Evolutionary conservation across 2,113 vertebrate species (phyloP).

Genomic region (Mustelus asterias): DNA sequence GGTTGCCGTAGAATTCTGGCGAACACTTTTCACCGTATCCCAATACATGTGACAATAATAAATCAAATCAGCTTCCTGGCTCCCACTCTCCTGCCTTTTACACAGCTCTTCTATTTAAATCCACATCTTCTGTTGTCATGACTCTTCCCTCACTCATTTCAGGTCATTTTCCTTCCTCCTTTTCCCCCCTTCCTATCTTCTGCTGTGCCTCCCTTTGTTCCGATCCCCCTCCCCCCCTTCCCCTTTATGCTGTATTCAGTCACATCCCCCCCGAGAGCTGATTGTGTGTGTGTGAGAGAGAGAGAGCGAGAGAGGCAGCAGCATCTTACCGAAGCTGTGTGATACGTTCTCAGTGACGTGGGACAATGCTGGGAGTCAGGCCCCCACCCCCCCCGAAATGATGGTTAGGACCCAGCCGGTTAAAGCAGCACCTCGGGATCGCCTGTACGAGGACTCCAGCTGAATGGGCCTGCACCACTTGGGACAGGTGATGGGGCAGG

Average conservation of each 20-base stretch:
- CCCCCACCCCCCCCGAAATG: not conserved
- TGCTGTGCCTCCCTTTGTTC: conserved; percentile 37
- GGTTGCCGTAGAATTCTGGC: too few species aligned
- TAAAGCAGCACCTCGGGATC: not conserved
- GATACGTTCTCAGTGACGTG: not conserved
- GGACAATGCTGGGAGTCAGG: not conserved
- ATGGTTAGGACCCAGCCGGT: not conserved
- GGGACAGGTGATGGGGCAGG: conserved; percentile 7
- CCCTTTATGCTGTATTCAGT: not conserved
- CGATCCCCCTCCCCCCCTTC: conserved; percentile 35
- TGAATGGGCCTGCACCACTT: not conserved
- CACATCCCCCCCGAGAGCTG: not conserved
- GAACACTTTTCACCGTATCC: too few species aligned
- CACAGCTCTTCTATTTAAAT: not conserved
- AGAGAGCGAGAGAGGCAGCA: not conserved
- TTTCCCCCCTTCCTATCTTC: not conserved
- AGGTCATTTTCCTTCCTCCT: not conserved
- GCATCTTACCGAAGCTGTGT: not conserved
- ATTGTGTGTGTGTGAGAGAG: not conserved
- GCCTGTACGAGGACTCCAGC: not conserved
- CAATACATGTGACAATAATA: too few species aligned
- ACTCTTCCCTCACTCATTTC: not conserved
- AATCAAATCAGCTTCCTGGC: conserved; percentile 22
- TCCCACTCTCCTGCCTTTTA: not conserved
- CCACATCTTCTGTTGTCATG: not conserved